Evolutionary conservation across 2,888 invertebrate genomes (phyloP).

Genomic region (Phanerotoma sp.): DNA sequence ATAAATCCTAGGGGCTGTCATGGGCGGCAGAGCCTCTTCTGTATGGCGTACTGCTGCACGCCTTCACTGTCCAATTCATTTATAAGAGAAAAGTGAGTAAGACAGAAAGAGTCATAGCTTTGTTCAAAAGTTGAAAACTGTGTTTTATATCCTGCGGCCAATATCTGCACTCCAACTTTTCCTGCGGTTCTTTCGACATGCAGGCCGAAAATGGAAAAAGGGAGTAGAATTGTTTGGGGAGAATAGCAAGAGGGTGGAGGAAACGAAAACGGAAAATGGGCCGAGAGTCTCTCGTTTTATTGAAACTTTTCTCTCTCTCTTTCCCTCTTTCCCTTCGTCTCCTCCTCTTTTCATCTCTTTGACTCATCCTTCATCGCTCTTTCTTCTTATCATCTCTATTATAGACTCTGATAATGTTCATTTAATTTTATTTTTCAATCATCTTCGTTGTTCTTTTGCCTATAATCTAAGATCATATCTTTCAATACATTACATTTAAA

Average conservation of each 20-base stretch:
- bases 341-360: constrained; percentile 14
- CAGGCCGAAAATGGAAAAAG: constrained; percentile 18
- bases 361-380: background rate
- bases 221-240: constrained; percentile 20
- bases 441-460: too few relatives aligned
- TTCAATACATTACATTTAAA: too few relatives aligned
- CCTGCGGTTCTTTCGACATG: constrained; percentile 19
- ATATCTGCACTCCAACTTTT: constrained; percentile 37
- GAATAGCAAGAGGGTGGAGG: constrained; percentile 27
- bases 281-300: constrained; percentile 49
- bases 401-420: too few relatives aligned
- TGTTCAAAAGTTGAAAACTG: constrained; percentile 44
- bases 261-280: constrained; percentile 38
- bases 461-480: too few relatives aligned
- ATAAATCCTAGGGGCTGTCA: constrained; percentile 22
- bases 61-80: constrained; percentile 14
- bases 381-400: background rate
- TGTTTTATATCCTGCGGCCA: constrained; percentile 41
- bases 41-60: too few relatives aligned
- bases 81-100: constrained; percentile 9
- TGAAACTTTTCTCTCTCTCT: constrained; percentile 41
- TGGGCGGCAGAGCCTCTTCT: too few relatives aligned
- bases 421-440: too few relatives aligned
- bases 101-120: constrained; percentile 27
- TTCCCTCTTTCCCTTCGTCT: constrained; percentile 17